Conservation (phyloP, 2,888 invertebrate genomes). For the Agriopis aurantiaria region DNA sequence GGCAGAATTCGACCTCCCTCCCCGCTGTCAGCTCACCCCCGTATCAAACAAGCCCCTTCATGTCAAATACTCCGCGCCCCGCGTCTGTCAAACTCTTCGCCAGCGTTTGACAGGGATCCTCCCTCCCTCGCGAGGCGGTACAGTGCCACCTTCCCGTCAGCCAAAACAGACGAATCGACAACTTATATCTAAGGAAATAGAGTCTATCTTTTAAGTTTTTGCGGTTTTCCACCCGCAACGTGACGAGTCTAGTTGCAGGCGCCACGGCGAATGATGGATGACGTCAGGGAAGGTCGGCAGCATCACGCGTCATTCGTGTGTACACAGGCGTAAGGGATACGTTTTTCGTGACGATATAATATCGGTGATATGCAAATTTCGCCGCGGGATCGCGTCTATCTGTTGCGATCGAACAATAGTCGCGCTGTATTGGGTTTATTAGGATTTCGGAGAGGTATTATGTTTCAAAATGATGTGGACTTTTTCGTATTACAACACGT, state of each 20-base stretch:
- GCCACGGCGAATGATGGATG: slow-evolving; percentile 86
- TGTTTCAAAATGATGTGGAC: background rate
- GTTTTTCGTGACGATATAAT: slow-evolving; percentile 87
- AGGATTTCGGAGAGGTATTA: slow-evolving; percentile 22
- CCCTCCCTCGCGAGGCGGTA: slow-evolving; percentile 81
- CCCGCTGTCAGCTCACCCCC: slow-evolving; percentile 76
- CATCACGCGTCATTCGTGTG: slow-evolving; percentile 87
- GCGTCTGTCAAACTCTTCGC: slow-evolving; percentile 87
- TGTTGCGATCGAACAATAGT: slow-evolving; percentile 56
- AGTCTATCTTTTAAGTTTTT: slow-evolving; percentile 48
- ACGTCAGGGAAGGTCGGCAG: slow-evolving; percentile 85
- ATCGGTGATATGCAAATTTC: slow-evolving; percentile 86
- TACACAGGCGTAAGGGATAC: slow-evolving; percentile 87
- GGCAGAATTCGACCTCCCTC: slow-evolving; percentile 81
- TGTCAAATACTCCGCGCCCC: slow-evolving; percentile 86
- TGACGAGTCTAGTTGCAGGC: slow-evolving; percentile 85
- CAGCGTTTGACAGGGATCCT: slow-evolving; percentile 86
- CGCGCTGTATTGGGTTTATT: slow-evolving; percentile 50
- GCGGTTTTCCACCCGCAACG: slow-evolving; percentile 65
- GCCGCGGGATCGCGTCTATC: slow-evolving; percentile 72
- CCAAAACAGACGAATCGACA: slow-evolving; percentile 42
- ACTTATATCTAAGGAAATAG: slow-evolving; percentile 45
- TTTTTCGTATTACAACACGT: background rate
- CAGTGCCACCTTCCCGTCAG: slow-evolving; percentile 72
- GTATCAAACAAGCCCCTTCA: slow-evolving; percentile 87